phyloP scores from a whole-genome alignment of 2,113 vertebrate genomes.

The Alethe castanea region DNA sequence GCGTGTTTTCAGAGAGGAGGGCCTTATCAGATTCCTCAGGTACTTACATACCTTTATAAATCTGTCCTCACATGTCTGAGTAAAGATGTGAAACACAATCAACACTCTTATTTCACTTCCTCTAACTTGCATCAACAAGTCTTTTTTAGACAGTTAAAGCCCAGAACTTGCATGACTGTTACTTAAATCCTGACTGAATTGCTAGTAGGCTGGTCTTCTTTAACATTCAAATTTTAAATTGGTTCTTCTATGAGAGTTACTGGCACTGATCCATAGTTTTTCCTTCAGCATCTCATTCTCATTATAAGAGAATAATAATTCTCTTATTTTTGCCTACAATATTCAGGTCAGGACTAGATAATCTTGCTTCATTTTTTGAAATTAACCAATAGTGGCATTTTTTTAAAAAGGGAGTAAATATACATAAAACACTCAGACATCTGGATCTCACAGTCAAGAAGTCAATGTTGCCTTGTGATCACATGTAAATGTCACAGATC shows the following conservation, averaged over 20 bases:
- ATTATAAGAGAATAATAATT: too few relatives aligned
- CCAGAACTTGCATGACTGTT: neutral
- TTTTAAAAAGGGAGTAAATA: neutral
- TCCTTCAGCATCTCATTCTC: slow-evolving; percentile 42
- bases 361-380: slow-evolving; percentile 37
- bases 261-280: slow-evolving; percentile 8
- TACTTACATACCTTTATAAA: neutral
- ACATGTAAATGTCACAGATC: neutral
- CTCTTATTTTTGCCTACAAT: slow-evolving; percentile 30
- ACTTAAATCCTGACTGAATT: neutral
- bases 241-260: neutral
- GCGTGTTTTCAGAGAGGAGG: neutral
- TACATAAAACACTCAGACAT: neutral
- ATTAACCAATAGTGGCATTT: neutral
- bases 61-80: neutral
- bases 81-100: neutral
- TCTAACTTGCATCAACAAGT: neutral
- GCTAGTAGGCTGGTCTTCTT: neutral
- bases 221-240: slow-evolving; percentile 2
- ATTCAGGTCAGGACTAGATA: slow-evolving; percentile 4
- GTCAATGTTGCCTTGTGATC: neutral
- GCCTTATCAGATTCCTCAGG: neutral
- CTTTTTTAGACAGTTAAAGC: neutral
- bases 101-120: neutral
- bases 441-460: neutral